phyloP scores from a whole-genome alignment of 2,113 vertebrate genomes.

The Salminus brasiliensis region DNA sequence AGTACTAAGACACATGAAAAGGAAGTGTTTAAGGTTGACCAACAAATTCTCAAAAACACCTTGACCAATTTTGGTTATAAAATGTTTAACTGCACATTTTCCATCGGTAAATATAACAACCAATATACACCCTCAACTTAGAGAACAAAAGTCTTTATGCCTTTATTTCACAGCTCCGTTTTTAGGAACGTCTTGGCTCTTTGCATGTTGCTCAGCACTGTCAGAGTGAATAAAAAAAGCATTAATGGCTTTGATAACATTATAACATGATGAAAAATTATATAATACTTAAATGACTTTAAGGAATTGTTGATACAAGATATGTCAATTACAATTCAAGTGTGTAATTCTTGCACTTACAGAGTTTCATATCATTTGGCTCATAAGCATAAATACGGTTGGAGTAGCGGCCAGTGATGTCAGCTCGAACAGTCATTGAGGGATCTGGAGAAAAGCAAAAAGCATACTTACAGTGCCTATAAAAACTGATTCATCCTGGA shows the following conservation, averaged over 20 bases:
- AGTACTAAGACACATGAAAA: conserved; percentile 48
- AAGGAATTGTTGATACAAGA: background rate
- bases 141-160: background rate
- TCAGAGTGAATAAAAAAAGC: background rate
- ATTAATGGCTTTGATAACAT: background rate
- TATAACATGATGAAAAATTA: background rate
- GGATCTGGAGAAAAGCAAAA: conserved; percentile 81
- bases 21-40: background rate
- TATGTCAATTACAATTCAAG: background rate
- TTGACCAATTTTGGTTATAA: conserved; percentile 21
- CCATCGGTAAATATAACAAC: conserved; percentile 52
- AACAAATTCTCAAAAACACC: conserved; percentile 34
- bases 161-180: conserved; percentile 70
- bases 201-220: conserved; percentile 76
- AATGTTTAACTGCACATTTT: conserved; percentile 63
- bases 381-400: conserved; percentile 95
- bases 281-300: background rate
- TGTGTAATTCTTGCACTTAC: conserved; percentile 78
- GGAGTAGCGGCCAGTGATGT: conserved; percentile 88
- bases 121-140: background rate
- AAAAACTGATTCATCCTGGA: too few species aligned
- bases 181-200: conserved; percentile 77
- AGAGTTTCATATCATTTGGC: conserved; percentile 76
- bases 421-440: conserved; percentile 92
- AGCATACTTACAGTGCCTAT: too few species aligned